Evolutionary conservation across 92 coral and sea anemone genomes (phyloP).

Genomic region (Heteractis magnifica): DNA sequence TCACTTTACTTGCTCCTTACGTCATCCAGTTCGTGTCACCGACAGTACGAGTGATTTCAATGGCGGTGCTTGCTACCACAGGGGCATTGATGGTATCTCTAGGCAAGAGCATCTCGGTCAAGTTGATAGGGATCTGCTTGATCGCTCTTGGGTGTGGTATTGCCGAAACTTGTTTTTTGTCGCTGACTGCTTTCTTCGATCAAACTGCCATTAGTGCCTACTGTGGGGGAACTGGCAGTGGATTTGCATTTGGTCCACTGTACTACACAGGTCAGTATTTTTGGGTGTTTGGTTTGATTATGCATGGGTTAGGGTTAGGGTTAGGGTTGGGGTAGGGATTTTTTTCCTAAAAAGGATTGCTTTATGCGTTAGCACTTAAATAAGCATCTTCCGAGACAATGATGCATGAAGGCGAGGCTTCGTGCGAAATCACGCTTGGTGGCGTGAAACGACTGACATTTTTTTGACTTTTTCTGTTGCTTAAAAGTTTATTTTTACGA

Average conservation of each 20-base stretch:
- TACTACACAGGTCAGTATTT: slow-evolving; percentile 67
- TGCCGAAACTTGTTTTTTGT: slow-evolving; percentile 70
- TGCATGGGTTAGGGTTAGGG: no score
- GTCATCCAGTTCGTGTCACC: slow-evolving; percentile 41
- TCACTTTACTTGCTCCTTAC: slow-evolving; percentile 52
- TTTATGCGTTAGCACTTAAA: no score
- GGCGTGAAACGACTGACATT: no score
- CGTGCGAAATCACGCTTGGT: no score
- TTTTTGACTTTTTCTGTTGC: no score
- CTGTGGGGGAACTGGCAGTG: slow-evolving; percentile 70
- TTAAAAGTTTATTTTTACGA: no score
- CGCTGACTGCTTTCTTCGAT: slow-evolving; percentile 64
- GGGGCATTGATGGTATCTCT: slow-evolving; percentile 56
- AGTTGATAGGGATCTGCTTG: slow-evolving; percentile 54
- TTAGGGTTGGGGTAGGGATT: no score
- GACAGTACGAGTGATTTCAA: slow-evolving; percentile 38
- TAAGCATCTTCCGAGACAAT: no score
- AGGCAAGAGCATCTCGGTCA: slow-evolving; percentile 31
- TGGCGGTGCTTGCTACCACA: slow-evolving; percentile 27
- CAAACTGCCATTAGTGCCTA: slow-evolving; percentile 57
- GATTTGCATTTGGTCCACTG: slow-evolving; percentile 62
- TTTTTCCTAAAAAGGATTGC: no score
- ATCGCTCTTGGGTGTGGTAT: slow-evolving; percentile 60
- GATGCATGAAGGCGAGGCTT: no score
- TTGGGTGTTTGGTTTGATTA: no score